Evolutionary conservation across 2,888 invertebrate species (phyloP), one percentile per base, ranked within the genome.

Genomic region (Steromphala cineraria): DNA sequence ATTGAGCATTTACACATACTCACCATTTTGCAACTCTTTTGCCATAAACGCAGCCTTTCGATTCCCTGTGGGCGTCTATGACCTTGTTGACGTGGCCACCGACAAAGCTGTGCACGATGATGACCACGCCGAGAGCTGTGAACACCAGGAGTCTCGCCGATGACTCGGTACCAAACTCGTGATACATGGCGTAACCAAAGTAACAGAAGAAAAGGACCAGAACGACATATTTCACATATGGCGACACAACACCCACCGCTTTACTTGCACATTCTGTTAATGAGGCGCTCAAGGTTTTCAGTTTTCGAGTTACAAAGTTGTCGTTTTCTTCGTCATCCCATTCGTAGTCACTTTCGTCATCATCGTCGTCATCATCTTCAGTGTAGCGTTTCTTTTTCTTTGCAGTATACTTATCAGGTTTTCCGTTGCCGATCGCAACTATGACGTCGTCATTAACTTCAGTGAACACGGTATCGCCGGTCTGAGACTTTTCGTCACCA

Each of bases 101-200:
- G 2, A 75, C 21, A 46, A 36, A 24, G 5, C 52, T 46, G 52
- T 75, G 75, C 0, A 17, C 36, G 2, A 75, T n/a, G 24, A 36
- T 36, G 17, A 75, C 17, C 15, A 17, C 10, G 4, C 31, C 46
- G n/a, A 75, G 17, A 19, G 19, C 46, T 15, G 40, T 36, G 4
- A 4, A 36, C 15, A 31, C 75, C 8, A 75, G 15, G 0, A 75
- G 46, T 15, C 36, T 31, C 4, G 46, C 46, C 17, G 75, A 75
- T 3, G 46, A 46, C 24, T 75, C 75, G 40, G 40, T 52, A 4
- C 75, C 75, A 75, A 75, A 75, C 19, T 52, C 21, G 17, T 40
- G 52, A 46, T 75, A 75, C 75, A 75, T 75, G 24, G 75, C 75
- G 24, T 75, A 75, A 40, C 75, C 31, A 75, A 75, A 75, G 40